Conservation (phyloP, 1,140 invertebrate species). For the Anthonomus grandis region DNA sequence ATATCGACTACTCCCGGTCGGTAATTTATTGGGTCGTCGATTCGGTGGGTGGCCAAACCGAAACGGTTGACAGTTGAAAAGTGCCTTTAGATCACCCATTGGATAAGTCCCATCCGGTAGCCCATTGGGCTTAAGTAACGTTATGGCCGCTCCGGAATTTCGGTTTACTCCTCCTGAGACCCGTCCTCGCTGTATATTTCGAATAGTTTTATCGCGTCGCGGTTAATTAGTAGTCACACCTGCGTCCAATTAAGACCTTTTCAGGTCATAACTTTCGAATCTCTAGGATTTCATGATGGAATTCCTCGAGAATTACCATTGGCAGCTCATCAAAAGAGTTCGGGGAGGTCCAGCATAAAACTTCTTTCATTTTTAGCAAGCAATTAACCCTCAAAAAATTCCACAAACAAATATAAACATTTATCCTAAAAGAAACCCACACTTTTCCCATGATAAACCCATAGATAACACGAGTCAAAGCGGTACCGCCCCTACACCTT, state of each 20-base stretch:
- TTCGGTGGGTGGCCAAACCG: conserved; percentile 40
- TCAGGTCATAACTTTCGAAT: too few species aligned
- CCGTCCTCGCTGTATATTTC: conserved; percentile 7
- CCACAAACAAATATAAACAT: too few species aligned
- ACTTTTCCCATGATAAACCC: too few species aligned
- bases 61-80: conserved; percentile 43
- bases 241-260: conserved; percentile 12
- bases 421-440: too few species aligned
- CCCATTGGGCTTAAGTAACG: conserved; percentile 35
- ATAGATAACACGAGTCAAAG: too few species aligned
- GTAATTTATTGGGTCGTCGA: conserved; percentile 40
- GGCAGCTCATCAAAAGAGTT: too few species aligned
- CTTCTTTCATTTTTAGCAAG: too few species aligned
- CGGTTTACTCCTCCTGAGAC: conserved; percentile 2
- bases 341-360: too few species aligned
- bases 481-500: too few species aligned
- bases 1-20: conserved; percentile 32
- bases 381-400: too few species aligned
- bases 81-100: conserved; percentile 42
- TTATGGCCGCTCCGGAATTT: conserved; percentile 18
- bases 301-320: too few species aligned
- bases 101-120: conserved; percentile 43
- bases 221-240: conserved; percentile 5
- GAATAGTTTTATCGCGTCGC: neutral
- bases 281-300: too few species aligned